Evolutionary conservation across 1,140 invertebrate species (phyloP).

Genomic region (Ditylenchus dipsaci): DNA sequence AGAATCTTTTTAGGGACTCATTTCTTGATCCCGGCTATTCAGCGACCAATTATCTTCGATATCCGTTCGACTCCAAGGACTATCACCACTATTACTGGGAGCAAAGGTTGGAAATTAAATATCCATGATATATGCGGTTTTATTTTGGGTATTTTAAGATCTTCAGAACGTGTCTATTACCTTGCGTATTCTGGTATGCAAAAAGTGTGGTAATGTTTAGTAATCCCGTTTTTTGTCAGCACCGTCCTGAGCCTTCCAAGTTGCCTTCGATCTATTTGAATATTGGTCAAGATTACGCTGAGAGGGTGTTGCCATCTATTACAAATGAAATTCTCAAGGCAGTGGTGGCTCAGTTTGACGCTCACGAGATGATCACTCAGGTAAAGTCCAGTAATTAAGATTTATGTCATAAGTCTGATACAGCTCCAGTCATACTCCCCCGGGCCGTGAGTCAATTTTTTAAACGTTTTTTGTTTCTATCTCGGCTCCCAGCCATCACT

Average conservation of each 20-base stretch:
- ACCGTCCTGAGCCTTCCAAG: slow-evolving; percentile 81
- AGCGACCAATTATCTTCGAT: slow-evolving; percentile 93
- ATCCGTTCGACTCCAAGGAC: slow-evolving; percentile 90
- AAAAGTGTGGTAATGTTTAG: too few relatives aligned
- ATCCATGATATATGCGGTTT: background rate
- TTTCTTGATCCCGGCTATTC: slow-evolving; percentile 97
- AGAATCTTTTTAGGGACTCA: slow-evolving; percentile 67
- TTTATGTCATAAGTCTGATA: too few relatives aligned
- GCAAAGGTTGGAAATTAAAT: slow-evolving; percentile 73
- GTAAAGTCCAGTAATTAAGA: too few relatives aligned
- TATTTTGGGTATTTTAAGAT: slow-evolving; percentile 67
- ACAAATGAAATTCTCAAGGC: slow-evolving; percentile 98
- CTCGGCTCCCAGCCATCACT: too few relatives aligned
- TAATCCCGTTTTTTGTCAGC: slow-evolving; percentile 59
- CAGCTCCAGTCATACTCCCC: too few relatives aligned
- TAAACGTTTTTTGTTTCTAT: too few relatives aligned
- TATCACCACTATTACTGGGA: slow-evolving; percentile 91
- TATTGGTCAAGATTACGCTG: slow-evolving; percentile 93
- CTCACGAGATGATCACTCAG: slow-evolving; percentile 92
- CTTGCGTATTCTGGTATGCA: slow-evolving; percentile 74
- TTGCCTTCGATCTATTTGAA: slow-evolving; percentile 88
- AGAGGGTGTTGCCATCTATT: slow-evolving; percentile 94
- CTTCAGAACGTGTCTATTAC: slow-evolving; percentile 99
- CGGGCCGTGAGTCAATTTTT: too few relatives aligned
- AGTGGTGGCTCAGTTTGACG: slow-evolving; percentile 98